Evolutionary conservation across 2,797 vertebrate species (phyloP).

Genomic region (Lemur catta): DNA sequence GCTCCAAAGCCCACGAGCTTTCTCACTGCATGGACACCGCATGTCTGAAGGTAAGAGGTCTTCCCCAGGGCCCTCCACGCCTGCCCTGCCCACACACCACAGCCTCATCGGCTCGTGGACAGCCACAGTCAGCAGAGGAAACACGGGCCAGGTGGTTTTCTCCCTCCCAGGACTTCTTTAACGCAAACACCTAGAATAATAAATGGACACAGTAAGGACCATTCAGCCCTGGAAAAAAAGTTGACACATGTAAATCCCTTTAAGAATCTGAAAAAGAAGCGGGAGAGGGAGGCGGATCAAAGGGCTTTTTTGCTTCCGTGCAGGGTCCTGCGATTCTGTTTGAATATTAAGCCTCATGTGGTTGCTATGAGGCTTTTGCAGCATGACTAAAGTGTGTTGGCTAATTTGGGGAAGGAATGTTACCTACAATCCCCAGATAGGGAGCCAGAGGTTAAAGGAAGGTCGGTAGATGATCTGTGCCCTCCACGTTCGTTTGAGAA

Average conservation of each 20-base stretch:
- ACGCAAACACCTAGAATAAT: neutral
- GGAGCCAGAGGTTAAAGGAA: conserved; percentile 22
- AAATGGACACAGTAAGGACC: neutral
- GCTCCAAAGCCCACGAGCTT: neutral
- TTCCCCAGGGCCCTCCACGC: neutral
- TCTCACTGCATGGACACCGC: neutral
- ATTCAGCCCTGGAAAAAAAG: neutral
- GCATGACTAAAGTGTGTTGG: neutral
- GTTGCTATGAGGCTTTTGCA: neutral
- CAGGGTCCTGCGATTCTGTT: neutral
- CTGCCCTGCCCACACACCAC: neutral
- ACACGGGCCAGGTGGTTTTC: neutral
- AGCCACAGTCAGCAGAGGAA: neutral
- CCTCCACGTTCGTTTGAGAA: neutral
- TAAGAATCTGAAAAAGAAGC: neutral
- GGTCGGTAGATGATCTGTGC: neutral
- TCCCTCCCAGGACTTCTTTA: neutral
- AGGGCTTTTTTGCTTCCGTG: neutral
- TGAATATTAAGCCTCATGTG: neutral
- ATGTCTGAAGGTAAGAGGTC: neutral
- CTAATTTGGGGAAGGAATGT: neutral
- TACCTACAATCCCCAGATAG: neutral
- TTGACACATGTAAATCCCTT: neutral
- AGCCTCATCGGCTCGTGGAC: neutral
- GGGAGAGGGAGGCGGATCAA: neutral